phyloP scores from a whole-genome alignment of 1,140 invertebrate species.

The Samia ricini region DNA sequence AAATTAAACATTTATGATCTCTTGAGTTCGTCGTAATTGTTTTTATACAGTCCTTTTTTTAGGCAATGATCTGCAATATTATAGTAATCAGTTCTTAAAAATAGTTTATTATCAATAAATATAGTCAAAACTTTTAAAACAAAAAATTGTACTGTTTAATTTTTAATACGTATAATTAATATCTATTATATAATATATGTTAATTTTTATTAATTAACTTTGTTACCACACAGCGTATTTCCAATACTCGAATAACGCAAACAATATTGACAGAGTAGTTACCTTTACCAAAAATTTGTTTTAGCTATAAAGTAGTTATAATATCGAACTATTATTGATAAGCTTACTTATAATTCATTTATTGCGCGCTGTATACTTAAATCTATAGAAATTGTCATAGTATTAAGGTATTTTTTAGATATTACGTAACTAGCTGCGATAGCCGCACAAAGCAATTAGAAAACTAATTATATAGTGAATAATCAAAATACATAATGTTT shows the following conservation, averaged over 20 bases:
- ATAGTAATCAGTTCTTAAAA: too few species aligned
- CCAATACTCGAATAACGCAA: too few species aligned
- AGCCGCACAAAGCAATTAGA: conserved; percentile 28
- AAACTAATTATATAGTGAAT: neutral
- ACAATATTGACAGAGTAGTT: conserved; percentile 2
- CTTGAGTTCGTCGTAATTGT: neutral
- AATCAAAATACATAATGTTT: neutral
- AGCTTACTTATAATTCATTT: conserved; percentile 35
- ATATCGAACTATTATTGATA: conserved; percentile 12
- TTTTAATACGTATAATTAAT: too few species aligned
- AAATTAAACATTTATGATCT: neutral
- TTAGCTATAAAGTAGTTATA: neutral
- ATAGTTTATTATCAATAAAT: too few species aligned
- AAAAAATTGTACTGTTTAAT: too few species aligned
- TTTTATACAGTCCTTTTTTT: neutral
- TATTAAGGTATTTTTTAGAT: conserved; percentile 26
- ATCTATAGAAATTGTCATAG: conserved; percentile 20
- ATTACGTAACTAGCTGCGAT: conserved; percentile 32
- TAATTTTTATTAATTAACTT: too few species aligned
- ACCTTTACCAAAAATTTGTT: neutral
- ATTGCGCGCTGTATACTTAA: conserved; percentile 20
- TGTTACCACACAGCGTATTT: too few species aligned
- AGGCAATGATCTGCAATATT: too few species aligned
- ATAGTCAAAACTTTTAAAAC: too few species aligned
- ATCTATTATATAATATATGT: too few species aligned